Conservation (phyloP, 64 coral and sea anemone species). For the Orbicella faveolata region DNA sequence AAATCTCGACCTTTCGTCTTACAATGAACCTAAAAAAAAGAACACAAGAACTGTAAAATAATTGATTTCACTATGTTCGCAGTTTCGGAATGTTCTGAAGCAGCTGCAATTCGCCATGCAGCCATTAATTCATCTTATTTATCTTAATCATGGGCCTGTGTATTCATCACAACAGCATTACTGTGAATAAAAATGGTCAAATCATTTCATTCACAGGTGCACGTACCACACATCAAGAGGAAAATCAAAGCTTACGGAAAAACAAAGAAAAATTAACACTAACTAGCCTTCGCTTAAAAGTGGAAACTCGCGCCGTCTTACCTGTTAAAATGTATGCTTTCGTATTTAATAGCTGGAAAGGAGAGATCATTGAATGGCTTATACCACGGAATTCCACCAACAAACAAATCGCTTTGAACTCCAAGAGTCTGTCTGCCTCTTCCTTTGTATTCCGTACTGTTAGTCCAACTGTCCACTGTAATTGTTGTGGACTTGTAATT, state of each 20-base stretch:
- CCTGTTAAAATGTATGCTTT: conserved; percentile 47
- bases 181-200: neutral
- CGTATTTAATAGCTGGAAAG: conserved; percentile 51
- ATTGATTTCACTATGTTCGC: conserved; percentile 6
- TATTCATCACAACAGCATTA: neutral
- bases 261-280: neutral
- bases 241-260: neutral
- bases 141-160: neutral
- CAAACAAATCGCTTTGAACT: conserved; percentile 32
- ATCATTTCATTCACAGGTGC: neutral
- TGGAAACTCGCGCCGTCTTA: conserved; percentile 1
- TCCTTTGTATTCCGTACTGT: conserved; percentile 26
- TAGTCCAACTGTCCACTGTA: conserved; percentile 47
- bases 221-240: neutral
- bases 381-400: conserved; percentile 44
- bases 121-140: conserved; percentile 18
- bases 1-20: neutral
- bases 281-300: neutral
- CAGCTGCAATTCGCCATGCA: conserved; percentile 7
- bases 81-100: neutral
- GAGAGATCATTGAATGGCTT: conserved; percentile 49
- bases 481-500: conserved; percentile 32
- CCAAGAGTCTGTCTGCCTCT: neutral
- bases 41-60: neutral
- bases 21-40: neutral